Percentiles rank a stretch among this genome's conserved stretches.
Evolutionary conservation across 2,888 invertebrate species (phyloP).

Genomic region (Latrodectus hesperus): DNA sequence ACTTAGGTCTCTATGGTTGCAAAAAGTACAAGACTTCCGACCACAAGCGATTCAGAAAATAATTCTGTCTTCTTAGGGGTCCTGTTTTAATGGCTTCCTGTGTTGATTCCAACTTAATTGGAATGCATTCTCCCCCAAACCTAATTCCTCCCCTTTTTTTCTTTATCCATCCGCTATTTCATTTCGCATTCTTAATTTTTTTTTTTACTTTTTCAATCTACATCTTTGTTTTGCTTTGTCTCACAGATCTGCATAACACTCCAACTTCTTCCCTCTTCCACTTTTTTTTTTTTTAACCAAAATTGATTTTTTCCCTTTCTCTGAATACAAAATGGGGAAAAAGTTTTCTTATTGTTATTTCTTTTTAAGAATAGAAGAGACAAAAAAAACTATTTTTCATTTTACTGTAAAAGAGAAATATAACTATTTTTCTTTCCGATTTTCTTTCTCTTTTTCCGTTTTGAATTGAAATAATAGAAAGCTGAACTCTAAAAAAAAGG

Average conservation of each 20-base stretch:
- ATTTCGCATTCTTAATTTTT: constrained; percentile 3
- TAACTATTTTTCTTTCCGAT: constrained; percentile 17
- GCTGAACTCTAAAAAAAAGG: background rate
- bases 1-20: too few species aligned
- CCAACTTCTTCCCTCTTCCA: constrained; percentile 14
- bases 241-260: constrained; percentile 59
- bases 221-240: constrained; percentile 49
- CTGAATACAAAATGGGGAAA: background rate
- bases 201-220: constrained; percentile 40
- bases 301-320: background rate
- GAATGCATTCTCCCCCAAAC: constrained; percentile 41
- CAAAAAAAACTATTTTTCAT: constrained; percentile 18
- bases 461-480: constrained; percentile 47
- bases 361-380: background rate
- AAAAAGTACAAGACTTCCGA: too few species aligned
- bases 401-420: constrained; percentile 34
- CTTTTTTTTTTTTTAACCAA: background rate
- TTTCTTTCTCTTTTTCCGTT: constrained; percentile 1
- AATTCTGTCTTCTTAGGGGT: constrained; percentile 30
- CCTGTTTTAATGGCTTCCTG: constrained; percentile 44
- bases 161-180: constrained; percentile 11
- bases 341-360: constrained; percentile 13
- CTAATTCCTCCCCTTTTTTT: background rate
- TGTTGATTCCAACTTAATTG: constrained; percentile 60
- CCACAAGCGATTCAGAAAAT: constrained; percentile 20